These are phyloP conservation scores for Perithous albicinctus DNA, from an alignment of 2,888 invertebrate genomes.

Conservation along the genomic window DNA sequence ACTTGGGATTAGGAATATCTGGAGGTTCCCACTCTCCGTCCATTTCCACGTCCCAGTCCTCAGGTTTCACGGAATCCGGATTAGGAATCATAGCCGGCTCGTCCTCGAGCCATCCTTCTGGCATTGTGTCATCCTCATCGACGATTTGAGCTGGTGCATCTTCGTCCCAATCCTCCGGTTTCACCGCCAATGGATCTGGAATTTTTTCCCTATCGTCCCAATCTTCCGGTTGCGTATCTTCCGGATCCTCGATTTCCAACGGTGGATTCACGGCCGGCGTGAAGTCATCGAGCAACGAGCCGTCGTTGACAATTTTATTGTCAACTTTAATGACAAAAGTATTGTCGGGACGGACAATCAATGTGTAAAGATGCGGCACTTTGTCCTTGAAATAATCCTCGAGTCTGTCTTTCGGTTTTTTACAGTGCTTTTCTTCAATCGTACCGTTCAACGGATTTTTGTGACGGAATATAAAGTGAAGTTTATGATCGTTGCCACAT, in stretches of 20 bases:
- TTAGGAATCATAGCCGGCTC: constrained; percentile 95
- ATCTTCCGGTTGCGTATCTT: constrained; percentile 93
- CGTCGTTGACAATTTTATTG: constrained; percentile 93
- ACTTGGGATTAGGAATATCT: constrained; percentile 94
- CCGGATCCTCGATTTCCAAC: constrained; percentile 96
- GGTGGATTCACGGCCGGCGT: constrained; percentile 98
- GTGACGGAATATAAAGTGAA: constrained; percentile 96
- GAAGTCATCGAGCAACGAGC: constrained; percentile 95
- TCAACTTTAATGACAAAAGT: constrained; percentile 93
- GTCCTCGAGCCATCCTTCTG: constrained; percentile 96
- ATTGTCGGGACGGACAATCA: constrained; percentile 92
- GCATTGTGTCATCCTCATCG: constrained; percentile 93
- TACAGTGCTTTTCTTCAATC: constrained; percentile 97
- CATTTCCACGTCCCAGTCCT: constrained; percentile 99
- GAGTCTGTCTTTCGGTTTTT: constrained; percentile 93
- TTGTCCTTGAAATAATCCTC: constrained; percentile 97
- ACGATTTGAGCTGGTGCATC: constrained; percentile 95
- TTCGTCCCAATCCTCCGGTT: constrained; percentile 99
- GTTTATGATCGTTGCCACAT: constrained; percentile 97
- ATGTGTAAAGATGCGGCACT: constrained; percentile 94
- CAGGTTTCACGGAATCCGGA: constrained; percentile 93
- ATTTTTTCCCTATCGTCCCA: constrained; percentile 99
- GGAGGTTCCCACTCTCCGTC: constrained; percentile 99
- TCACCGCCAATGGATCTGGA: constrained; percentile 93
- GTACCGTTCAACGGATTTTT: constrained; percentile 96